Conservation (phyloP, 2,113 vertebrate genomes). For the Lathamus discolor region DNA sequence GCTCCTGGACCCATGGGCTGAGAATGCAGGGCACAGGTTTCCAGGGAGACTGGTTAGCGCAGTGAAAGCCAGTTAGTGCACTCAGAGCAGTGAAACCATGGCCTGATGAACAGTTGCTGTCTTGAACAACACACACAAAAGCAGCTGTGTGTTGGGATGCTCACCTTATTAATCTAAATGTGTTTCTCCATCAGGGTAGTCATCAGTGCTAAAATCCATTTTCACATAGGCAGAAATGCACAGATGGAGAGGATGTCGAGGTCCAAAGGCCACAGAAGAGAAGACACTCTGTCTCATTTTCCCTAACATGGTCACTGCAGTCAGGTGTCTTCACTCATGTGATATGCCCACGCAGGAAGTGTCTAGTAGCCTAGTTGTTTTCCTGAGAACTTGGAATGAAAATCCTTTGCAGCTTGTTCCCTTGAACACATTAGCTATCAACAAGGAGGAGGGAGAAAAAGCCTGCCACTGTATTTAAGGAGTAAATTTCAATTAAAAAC, state of each 20-base stretch:
- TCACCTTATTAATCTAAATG: neutral
- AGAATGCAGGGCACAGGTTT: neutral
- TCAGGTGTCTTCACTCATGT: neutral
- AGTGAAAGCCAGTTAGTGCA: neutral
- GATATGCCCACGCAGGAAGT: neutral
- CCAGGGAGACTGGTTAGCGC: neutral
- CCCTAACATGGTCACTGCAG: neutral
- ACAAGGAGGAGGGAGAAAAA: neutral
- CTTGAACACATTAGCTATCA: neutral
- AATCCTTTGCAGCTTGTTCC: neutral
- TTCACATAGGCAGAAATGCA: neutral
- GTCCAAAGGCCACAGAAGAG: neutral
- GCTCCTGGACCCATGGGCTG: neutral
- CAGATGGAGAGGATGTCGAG: neutral
- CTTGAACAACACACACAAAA: neutral
- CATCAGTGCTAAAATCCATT: neutral
- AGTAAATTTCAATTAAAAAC: neutral
- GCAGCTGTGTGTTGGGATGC: neutral
- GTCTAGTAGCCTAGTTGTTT: neutral
- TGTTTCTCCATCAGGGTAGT: neutral
- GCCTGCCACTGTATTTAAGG: neutral
- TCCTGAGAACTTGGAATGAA: neutral
- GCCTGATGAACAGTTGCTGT: neutral
- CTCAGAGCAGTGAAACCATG: neutral
- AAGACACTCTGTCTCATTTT: neutral